Evolutionary conservation across 2,113 vertebrate species (phyloP).

Genomic region (Vombatus ursinus): DNA sequence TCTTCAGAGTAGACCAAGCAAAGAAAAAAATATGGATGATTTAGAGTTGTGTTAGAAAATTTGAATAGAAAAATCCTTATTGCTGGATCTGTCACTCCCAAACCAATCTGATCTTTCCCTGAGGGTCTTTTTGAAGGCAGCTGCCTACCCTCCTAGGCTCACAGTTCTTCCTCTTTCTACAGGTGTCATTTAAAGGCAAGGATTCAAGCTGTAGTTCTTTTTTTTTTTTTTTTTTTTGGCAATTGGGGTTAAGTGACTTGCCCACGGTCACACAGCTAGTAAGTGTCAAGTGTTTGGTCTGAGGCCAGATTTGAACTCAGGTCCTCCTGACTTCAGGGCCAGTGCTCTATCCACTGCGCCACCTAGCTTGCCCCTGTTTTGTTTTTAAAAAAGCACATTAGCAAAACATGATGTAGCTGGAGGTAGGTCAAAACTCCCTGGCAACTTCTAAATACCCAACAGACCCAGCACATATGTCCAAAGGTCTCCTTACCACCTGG

Average conservation of each 20-base stretch:
- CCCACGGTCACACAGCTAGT: too few relatives aligned
- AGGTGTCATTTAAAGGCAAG: not conserved
- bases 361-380: too few relatives aligned
- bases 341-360: too few relatives aligned
- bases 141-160: not conserved
- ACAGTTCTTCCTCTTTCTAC: not conserved
- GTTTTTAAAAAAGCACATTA: not conserved
- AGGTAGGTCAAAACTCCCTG: not conserved
- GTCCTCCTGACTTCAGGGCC: too few relatives aligned
- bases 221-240: not conserved
- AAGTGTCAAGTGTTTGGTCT: too few relatives aligned
- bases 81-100: not conserved
- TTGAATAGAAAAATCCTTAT: not conserved
- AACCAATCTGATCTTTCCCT: not conserved
- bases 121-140: not conserved
- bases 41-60: not conserved
- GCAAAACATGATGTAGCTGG: not conserved
- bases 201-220: not conserved
- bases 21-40: not conserved
- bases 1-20: not conserved
- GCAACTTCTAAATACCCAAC: not conserved
- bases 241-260: too few relatives aligned
- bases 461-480: not conserved
- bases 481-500: conserved; percentile 15
- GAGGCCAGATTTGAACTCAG: too few relatives aligned